phyloP scores from a whole-genome alignment of 2,113 vertebrate species.

The Mormyrus lacerda region DNA sequence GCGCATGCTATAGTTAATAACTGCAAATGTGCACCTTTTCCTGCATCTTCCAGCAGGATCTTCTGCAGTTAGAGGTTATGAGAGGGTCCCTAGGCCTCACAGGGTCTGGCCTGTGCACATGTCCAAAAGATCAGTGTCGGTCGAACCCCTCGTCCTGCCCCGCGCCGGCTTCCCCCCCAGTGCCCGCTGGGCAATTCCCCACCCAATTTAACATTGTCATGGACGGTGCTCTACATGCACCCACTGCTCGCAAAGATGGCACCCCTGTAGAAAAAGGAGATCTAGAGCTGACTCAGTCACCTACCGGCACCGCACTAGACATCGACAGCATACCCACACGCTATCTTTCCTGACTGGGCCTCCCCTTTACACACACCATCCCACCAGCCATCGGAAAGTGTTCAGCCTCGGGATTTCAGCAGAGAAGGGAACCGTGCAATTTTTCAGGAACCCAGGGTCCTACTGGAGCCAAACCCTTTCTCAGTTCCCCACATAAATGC shows the following conservation, averaged over 20 bases:
- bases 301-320: not conserved
- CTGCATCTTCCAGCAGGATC: not conserved
- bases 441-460: slow-evolving; percentile 8
- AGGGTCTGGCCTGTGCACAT: not conserved
- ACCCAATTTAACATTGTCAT: not conserved
- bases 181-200: not conserved
- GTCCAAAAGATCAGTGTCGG: not conserved
- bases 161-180: no score
- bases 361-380: not conserved
- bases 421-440: slow-evolving; percentile 8
- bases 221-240: not conserved
- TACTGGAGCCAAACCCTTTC: not conserved
- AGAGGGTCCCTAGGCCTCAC: not conserved
- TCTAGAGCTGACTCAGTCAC: not conserved
- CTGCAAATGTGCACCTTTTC: not conserved
- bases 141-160: not conserved
- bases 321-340: not conserved
- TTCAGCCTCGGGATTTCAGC: not conserved
- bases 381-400: not conserved
- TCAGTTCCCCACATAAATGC: slow-evolving; percentile 15
- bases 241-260: not conserved
- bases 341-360: not conserved
- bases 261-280: not conserved
- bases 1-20: not conserved
- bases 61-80: not conserved